Evolutionary conservation across 1,140 invertebrate species (phyloP), one percentile per base, ranked within the genome.

Genomic region (Nixonia krombeini): DNA sequence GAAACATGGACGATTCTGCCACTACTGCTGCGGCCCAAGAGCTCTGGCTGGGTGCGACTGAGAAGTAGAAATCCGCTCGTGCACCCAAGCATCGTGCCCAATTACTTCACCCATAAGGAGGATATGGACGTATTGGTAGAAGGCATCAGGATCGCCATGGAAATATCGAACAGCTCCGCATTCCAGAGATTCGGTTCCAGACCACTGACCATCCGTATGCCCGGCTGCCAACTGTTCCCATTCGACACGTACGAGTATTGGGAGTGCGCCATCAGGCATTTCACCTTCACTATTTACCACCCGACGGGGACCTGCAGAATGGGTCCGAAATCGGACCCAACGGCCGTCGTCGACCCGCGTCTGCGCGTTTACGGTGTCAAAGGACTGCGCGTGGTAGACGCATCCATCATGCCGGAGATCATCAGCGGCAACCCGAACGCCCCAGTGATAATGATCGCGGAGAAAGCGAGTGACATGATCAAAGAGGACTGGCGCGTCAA

Each of bases 41-140:
- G 94, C 75, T 88, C 88, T 0, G 96, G 96, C 0, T 91, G 90
- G 88, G 85, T 97, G 3, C 87, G 90, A n/a, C 74, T 97, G 0
- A 89, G 89, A 52, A 93, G 89, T 23, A 87, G 83, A 17, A 91
- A 98, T 83, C 96, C 96, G 0, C 87, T 90, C 6, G 87, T 92
- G 1, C 89, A 92, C 70, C 96, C 96, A 0, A 88, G 92, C 2
- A 93, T 99, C n/a, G 92, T 94, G 79, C 95, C 96, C 0, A 96
- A 96, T 72, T 97, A 97, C 72, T 93, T 97, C 73, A 90, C 92
- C 0, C 89, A 94, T 63, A 89, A 89, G 55, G 89, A 93, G 68
- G 94, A 96, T 63, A 87, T 95, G 8, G 83, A 90, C 61, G 87
- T 91, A 0, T 73, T 96, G 3, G 90, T 91, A 0, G 92, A 95